Evolutionary conservation across 2,888 invertebrate genomes (phyloP).

Genomic region (Eupithecia pulchellata): DNA sequence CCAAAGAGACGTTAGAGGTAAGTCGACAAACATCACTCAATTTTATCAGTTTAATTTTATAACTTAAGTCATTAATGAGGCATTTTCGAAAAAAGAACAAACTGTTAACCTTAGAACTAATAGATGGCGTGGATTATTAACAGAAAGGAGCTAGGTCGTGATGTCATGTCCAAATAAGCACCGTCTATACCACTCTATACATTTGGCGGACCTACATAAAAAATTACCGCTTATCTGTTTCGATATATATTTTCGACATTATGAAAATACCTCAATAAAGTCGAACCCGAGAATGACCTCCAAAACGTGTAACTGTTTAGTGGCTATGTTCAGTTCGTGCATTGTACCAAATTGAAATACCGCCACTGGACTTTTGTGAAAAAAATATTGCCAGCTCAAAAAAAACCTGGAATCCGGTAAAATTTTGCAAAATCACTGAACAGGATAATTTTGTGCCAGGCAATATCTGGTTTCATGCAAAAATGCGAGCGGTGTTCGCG

Average conservation of each 20-base stretch:
- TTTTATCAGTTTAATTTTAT: background rate
- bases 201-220: too few relatives aligned
- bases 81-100: background rate
- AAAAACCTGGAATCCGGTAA: slow-evolving; percentile 17
- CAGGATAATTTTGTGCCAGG: slow-evolving; percentile 53
- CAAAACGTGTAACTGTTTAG: background rate
- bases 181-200: too few relatives aligned
- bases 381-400: slow-evolving; percentile 32
- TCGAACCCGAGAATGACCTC: background rate
- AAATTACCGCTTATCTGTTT: too few relatives aligned
- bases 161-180: too few relatives aligned
- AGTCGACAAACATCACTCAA: slow-evolving; percentile 49
- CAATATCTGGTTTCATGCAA: slow-evolving; percentile 72
- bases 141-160: background rate
- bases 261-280: background rate
- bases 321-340: background rate
- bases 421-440: slow-evolving; percentile 32
- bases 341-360: too few relatives aligned
- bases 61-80: background rate
- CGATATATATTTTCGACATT: too few relatives aligned
- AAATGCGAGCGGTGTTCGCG: slow-evolving; percentile 64
- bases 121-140: background rate
- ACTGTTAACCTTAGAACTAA: background rate
- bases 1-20: slow-evolving; percentile 87
- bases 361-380: background rate